Conservation (phyloP, 2,113 vertebrate genomes). For the Hippopotamus amphibius region DNA sequence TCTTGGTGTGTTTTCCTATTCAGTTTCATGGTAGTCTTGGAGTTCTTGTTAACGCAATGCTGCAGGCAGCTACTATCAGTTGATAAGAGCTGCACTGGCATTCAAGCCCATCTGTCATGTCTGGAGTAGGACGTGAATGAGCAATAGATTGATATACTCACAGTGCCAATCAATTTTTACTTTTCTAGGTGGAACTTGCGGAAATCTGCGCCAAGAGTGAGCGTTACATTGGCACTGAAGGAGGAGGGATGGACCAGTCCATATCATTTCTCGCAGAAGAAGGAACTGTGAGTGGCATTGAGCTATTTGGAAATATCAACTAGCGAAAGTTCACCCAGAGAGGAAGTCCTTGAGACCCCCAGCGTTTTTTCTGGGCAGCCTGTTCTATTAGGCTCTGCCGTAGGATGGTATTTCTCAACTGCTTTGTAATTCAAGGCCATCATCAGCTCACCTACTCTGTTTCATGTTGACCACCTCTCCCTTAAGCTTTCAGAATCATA, state of each 20-base stretch:
- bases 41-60: neutral
- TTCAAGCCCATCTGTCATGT: slow-evolving; percentile 3
- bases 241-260: slow-evolving; percentile 99
- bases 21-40: neutral
- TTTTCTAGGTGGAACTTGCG: slow-evolving; percentile 92
- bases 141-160: slow-evolving; percentile 28
- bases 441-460: neutral
- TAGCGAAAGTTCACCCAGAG: neutral
- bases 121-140: slow-evolving; percentile 53
- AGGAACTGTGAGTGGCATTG: slow-evolving; percentile 91
- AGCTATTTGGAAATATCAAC: neutral
- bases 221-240: slow-evolving; percentile 96
- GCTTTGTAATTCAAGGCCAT: neutral
- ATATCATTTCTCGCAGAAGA: slow-evolving; percentile 97
- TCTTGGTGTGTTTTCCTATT: neutral
- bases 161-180: slow-evolving; percentile 50
- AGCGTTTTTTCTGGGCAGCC: neutral
- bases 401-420: neutral
- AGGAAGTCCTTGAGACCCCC: neutral
- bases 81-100: slow-evolving; percentile 27
- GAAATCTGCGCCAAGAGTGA: slow-evolving; percentile 96
- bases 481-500: neutral
- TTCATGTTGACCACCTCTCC: neutral
- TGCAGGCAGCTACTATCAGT: neutral
- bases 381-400: neutral